A percentile compares a stretch with the other conserved stretches of the same genome.
These are phyloP conservation scores for Thripadectes ignobilis DNA, from an alignment of 2,797 vertebrate genomes.

Conservation along the genomic window DNA sequence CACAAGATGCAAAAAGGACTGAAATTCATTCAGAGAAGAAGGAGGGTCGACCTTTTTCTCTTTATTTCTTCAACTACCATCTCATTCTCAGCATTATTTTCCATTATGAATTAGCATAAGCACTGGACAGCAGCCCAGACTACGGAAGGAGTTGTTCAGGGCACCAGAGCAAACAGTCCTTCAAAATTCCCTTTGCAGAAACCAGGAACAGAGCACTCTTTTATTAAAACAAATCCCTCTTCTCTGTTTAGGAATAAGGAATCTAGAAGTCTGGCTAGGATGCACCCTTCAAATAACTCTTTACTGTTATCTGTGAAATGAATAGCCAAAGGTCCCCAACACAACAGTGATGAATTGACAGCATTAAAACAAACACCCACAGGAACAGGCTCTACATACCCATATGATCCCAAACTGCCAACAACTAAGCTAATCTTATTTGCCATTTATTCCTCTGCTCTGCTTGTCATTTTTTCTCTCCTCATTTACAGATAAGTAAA, in stretches of 20 bases:
- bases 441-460: background rate
- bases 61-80: background rate
- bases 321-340: background rate
- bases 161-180: slow-evolving; percentile 18
- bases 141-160: slow-evolving; percentile 9
- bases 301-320: background rate
- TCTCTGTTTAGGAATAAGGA: background rate
- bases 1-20: background rate
- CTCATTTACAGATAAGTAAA: background rate
- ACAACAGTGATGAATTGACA: background rate
- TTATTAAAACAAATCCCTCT: slow-evolving; percentile 24
- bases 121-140: slow-evolving; percentile 20
- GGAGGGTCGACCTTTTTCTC: background rate
- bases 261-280: background rate
- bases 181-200: slow-evolving; percentile 25
- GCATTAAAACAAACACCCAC: background rate
- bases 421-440: background rate
- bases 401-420: background rate
- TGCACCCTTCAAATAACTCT: background rate
- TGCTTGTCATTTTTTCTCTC: background rate
- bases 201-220: slow-evolving; percentile 13
- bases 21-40: background rate
- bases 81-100: slow-evolving; percentile 13
- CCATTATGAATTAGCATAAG: slow-evolving; percentile 7
- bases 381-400: background rate